Base-by-base conservation (phyloP, 1,140 invertebrate genomes). In the Listronotus bonariensis region DNA sequence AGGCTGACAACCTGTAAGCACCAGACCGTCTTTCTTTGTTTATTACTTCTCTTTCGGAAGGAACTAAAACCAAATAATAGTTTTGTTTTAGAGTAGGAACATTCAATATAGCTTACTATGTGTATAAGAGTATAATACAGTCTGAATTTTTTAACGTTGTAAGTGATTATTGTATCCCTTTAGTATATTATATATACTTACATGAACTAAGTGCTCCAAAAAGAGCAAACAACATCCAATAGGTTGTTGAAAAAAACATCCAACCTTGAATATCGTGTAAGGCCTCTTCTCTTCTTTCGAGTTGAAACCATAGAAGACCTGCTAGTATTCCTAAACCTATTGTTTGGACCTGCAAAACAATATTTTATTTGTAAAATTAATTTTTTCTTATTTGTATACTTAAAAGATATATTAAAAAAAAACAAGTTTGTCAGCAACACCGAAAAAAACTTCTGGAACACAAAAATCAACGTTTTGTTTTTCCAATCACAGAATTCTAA, bases 241-340 rank as follows among this genome's bases (percentile, higher is more conserved):
- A 93, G 20, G 89, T 92, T 20, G 89, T 89, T 17, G 90, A 90
- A 80, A 92, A 93, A 75, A 93, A 93, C 87, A 92, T 91, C 89
- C 89, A 92, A 42, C 91, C 92, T 80, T 91, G 89, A 32, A 93
- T 87, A 78, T 94, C 91, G 60, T 89, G 86, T 26, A 94, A 80
- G 6, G 87, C 86, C 65, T 89, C 85, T 77, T 94, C 92, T 7
- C 82, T 87, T 31, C 90, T 80, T 3, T 89, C 87, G 71, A 92
- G 78, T 74, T 91, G 86, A 69, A 92, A 90, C 91, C 91, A 93
- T 11, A 93, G 81, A 6, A 92, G 82, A 7, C 92, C 91, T 2
- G 90, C 87, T 75, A 93, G 82, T 42, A 92, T 68, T 0, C 87
- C 90, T 48, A 93, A 77, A 0, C 86, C 86, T 56, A 78, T 82